Percentiles rank a stretch among this genome's conserved stretches.
phyloP scores from a whole-genome alignment of 2,888 invertebrate species.

The Lasioglossum morio region DNA sequence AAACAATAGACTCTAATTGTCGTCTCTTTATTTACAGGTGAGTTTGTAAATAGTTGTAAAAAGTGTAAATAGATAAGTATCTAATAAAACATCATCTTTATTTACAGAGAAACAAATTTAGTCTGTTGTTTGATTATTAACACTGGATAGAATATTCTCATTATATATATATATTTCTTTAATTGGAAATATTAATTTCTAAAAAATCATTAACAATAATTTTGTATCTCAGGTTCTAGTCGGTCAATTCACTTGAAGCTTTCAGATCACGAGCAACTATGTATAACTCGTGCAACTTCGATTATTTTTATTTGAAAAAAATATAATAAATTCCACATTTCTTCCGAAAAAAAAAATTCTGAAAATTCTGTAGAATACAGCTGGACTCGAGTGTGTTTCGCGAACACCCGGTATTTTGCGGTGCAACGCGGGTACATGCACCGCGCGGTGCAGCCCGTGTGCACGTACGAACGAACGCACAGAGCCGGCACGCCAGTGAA shows the following conservation, averaged over 20 bases:
- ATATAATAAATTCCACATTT: not conserved
- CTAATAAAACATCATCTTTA: too few species aligned
- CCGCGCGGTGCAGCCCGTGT: slow-evolving; percentile 57
- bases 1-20: too few species aligned
- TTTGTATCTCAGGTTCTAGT: not conserved
- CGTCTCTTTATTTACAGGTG: too few species aligned
- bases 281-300: not conserved
- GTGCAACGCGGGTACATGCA: slow-evolving; percentile 73
- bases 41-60: too few species aligned
- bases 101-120: too few species aligned
- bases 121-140: too few species aligned
- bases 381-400: slow-evolving; percentile 24
- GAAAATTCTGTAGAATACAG: accelerated
- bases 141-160: too few species aligned
- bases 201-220: too few species aligned
- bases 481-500: slow-evolving; percentile 73
- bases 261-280: not conserved
- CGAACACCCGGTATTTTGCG: slow-evolving; percentile 76
- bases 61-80: too few species aligned
- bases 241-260: not conserved
- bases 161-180: too few species aligned
- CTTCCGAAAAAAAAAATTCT: not conserved
- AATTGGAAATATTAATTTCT: too few species aligned
- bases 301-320: not conserved
- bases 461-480: slow-evolving; percentile 69